These are phyloP conservation scores for Drosophila kanekoi DNA, from an alignment of 2,888 invertebrate genomes.

Conservation along the genomic window DNA sequence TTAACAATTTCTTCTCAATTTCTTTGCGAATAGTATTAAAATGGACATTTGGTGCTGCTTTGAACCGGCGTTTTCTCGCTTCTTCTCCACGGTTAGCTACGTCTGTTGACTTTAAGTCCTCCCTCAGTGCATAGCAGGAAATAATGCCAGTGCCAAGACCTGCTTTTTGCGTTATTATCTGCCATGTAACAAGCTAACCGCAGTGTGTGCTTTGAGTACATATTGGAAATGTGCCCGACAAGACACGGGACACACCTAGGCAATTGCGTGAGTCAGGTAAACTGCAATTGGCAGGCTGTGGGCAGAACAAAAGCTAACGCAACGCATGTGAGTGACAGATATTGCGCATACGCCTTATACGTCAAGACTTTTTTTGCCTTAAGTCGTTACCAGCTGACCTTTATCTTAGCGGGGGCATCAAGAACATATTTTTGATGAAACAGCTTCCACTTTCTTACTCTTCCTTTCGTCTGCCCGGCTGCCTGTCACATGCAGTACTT, in stretches of 20 bases:
- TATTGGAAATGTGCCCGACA: constrained; percentile 5
- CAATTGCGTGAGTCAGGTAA: constrained; percentile 54
- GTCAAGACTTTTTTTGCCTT: constrained; percentile 38
- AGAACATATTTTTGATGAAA: constrained; percentile 19
- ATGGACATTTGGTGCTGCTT: too few species aligned
- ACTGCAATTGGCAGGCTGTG: constrained; percentile 69
- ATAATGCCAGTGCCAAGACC: constrained; percentile 1
- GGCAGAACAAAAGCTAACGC: not conserved
- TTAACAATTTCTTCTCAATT: too few species aligned
- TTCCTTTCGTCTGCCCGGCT: not conserved
- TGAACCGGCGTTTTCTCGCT: too few species aligned
- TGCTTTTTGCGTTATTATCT: not conserved
- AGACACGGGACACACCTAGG: constrained; percentile 47
- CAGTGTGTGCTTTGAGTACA: constrained; percentile 9
- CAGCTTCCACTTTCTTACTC: constrained; percentile 26
- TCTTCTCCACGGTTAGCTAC: too few species aligned
- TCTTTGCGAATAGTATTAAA: too few species aligned
- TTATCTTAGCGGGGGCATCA: constrained; percentile 35
- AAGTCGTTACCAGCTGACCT: constrained; percentile 11
- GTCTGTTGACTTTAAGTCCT: too few species aligned
- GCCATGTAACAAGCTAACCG: constrained; percentile 1
- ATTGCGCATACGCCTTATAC: constrained; percentile 65
- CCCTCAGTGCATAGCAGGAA: not conserved
- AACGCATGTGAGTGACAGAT: constrained; percentile 23
- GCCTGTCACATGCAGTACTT: constrained; percentile 60